phyloP scores from a whole-genome alignment of 2,113 vertebrate species.

The Microtus oregoni region DNA sequence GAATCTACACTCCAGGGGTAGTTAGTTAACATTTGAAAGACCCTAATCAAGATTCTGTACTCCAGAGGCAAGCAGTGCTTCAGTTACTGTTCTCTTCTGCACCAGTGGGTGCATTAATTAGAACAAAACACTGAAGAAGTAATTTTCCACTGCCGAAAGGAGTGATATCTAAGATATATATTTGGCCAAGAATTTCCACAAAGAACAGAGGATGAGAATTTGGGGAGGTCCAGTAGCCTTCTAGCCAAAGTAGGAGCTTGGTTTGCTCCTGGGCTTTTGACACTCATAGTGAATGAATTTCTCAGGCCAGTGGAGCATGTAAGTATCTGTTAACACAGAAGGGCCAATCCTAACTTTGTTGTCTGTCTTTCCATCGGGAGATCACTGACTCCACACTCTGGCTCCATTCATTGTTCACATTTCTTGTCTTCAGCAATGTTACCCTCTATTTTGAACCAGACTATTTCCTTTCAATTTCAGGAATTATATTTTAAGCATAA shows the following conservation, averaged over 20 bases:
- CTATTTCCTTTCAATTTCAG: constrained; percentile 18
- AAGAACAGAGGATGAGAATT: neutral
- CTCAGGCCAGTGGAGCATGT: neutral
- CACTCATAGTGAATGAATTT: neutral
- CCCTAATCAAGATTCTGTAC: constrained; percentile 76
- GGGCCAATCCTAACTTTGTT: neutral
- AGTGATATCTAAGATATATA: constrained; percentile 35
- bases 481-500: constrained; percentile 29
- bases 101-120: constrained; percentile 65
- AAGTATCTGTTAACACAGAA: accelerated
- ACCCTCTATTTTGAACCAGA: neutral
- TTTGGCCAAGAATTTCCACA: constrained; percentile 3
- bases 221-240: neutral
- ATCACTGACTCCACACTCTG: neutral
- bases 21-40: constrained; percentile 81
- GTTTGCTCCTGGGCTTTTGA: neutral
- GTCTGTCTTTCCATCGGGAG: neutral
- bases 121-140: constrained; percentile 51
- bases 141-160: constrained; percentile 51
- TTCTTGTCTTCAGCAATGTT: neutral
- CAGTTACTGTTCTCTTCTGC: constrained; percentile 37
- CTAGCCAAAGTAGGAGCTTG: neutral
- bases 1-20: constrained; percentile 70
- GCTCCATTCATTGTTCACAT: neutral
- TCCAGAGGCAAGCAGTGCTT: constrained; percentile 47